Base-by-base conservation (phyloP, 1,140 invertebrate genomes). In the Neuroterus valhalla region DNA sequence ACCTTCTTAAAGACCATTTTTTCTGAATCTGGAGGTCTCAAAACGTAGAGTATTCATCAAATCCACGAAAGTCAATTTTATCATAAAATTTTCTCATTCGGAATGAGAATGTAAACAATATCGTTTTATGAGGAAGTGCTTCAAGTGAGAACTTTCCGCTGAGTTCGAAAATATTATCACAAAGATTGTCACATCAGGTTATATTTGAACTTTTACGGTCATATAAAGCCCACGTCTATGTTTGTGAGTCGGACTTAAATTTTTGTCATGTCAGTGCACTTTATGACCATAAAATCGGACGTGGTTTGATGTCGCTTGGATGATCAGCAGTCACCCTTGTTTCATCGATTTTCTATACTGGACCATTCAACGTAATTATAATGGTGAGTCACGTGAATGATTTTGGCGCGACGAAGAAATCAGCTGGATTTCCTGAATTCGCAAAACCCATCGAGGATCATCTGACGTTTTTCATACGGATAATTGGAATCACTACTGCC, bases 401-500 rank as follows among this genome's bases (percentile, higher is more conserved):
- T 78, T 78, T 78, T 69, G 75, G 75, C 45, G 12, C 72, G 10
- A 55, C 45, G 12, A 68, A 66, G 3, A 45, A 75, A 66, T 11
- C 74, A 21, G 69, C 10, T 52, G 70, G 66, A 23, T 79, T 83
- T 74, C 75, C 75, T 8, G 77, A 62, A 3, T 81, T 77, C 69
- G 73, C 75, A 42, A 77, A 78, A 38, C 48, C 71, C 43, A 55
- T 62, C 21, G 78, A 82, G 17, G 75, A 19, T 44, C 76, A 78
- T 66, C 66, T 84, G 38, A 78, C 76, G 43, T 74, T 76, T n/a
- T 69, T 84, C 31, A 84, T 81, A n/a, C 84, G 82, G 31, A 78
- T 84, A 26, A n/a, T 85, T 15, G 84, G 82, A 46, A 66, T 85
- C 17, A 84, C 77, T 66, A 82, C 84, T 44, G 83, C 84, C 21